phyloP scores from a whole-genome alignment of 2,888 invertebrate genomes.

The Drosophila pegasa region DNA sequence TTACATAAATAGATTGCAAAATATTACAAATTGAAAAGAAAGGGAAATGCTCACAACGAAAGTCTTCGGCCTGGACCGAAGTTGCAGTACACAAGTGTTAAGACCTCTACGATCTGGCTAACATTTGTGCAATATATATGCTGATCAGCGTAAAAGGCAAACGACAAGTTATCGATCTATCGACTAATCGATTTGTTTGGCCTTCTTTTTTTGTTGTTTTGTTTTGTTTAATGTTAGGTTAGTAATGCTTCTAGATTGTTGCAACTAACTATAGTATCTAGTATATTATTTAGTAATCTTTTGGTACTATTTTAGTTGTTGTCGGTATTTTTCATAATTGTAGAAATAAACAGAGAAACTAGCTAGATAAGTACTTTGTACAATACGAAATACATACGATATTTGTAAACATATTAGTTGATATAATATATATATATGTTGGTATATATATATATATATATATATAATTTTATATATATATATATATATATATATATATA shows the following conservation, averaged over 20 bases:
- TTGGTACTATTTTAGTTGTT: constrained; percentile 14
- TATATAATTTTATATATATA: background rate
- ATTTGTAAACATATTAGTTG: constrained; percentile 46
- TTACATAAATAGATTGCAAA: constrained; percentile 68
- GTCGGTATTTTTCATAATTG: constrained; percentile 15
- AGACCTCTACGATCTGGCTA: background rate
- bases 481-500: no score
- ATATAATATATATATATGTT: constrained; percentile 44
- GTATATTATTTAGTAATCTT: constrained; percentile 22
- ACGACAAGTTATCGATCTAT: constrained; percentile 26
- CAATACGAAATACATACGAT: constrained; percentile 66
- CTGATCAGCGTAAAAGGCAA: constrained; percentile 20
- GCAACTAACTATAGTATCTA: constrained; percentile 57
- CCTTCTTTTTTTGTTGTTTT: constrained; percentile 7
- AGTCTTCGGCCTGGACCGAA: constrained; percentile 45
- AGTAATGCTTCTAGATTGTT: constrained; percentile 67
- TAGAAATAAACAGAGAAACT: constrained; percentile 53
- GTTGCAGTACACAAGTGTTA: constrained; percentile 31
- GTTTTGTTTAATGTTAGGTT: constrained; percentile 38
- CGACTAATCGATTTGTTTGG: constrained; percentile 13
- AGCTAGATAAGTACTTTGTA: constrained; percentile 64
- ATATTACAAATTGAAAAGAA: constrained; percentile 70
- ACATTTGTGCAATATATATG: constrained; percentile 31
- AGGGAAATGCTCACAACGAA: constrained; percentile 54
- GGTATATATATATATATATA: constrained; percentile 35